Evolutionary conservation across 1,140 invertebrate genomes (phyloP).

Genomic region (Bombus pyrosoma): DNA sequence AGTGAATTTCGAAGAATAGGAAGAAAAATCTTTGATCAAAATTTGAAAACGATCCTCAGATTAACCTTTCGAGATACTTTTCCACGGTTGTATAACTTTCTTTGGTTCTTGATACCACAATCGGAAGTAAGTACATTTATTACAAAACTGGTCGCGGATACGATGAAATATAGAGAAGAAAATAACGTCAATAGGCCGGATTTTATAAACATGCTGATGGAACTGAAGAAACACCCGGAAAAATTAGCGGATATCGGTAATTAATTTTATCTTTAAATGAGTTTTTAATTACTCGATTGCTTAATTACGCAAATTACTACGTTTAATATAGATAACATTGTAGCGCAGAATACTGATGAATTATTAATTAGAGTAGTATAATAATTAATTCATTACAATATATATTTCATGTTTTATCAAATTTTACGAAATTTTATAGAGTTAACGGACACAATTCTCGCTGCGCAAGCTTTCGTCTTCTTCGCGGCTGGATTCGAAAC

Average conservation of each 20-base stretch:
- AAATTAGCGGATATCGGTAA: conserved; percentile 60
- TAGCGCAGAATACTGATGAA: no score
- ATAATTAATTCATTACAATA: background rate
- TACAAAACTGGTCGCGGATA: conserved; percentile 77
- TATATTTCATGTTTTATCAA: background rate
- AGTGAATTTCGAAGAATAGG: conserved; percentile 79
- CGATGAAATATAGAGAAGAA: conserved; percentile 65
- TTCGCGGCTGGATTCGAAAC: conserved; percentile 71
- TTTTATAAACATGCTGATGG: conserved; percentile 82
- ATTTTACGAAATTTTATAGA: conserved; percentile 24
- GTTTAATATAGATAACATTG: no score
- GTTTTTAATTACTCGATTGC: no score
- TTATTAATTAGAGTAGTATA: no score
- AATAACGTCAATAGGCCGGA: background rate
- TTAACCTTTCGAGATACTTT: conserved; percentile 59
- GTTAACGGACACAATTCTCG: background rate
- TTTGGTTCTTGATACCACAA: conserved; percentile 58
- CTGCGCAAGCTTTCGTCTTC: conserved; percentile 66
- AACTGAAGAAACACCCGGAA: conserved; percentile 71
- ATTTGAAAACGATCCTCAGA: background rate
- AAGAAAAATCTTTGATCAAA: conserved; percentile 56
- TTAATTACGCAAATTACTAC: no score
- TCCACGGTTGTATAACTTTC: conserved; percentile 59
- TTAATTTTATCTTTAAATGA: conserved; percentile 72
- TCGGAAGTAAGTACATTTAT: conserved; percentile 80